Percentiles rank a stretch among this genome's conserved stretches.
phyloP scores from a whole-genome alignment of 2,113 vertebrate genomes.

The Zapus hudsonius region DNA sequence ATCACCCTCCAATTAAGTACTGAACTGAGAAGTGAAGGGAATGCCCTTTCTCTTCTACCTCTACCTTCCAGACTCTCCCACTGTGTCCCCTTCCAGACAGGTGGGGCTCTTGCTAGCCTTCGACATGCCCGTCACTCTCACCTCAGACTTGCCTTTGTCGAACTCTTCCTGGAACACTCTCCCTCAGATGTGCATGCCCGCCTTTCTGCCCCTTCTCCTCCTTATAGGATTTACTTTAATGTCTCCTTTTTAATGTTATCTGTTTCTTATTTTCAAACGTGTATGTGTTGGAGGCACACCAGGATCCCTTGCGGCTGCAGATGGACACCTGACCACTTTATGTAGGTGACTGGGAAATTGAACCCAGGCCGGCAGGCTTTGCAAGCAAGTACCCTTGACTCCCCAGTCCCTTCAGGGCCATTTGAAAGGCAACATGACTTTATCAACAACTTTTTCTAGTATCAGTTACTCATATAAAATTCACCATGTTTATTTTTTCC shows the following conservation, averaged over 20 bases:
- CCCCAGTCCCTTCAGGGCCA: too few species aligned
- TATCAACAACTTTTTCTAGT: not conserved
- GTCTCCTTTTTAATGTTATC: not conserved
- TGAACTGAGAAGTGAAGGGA: not conserved
- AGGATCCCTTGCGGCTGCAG: too few species aligned
- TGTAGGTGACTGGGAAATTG: too few species aligned
- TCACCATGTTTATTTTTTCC: not conserved
- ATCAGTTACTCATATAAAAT: not conserved
- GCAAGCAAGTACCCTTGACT: too few species aligned
- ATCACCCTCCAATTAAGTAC: not conserved
- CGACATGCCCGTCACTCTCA: not conserved
- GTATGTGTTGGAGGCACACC: too few species aligned
- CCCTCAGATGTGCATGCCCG: not conserved
- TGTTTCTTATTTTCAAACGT: not conserved
- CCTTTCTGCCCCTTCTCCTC: not conserved
- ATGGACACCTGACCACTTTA: too few species aligned
- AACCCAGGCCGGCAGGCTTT: too few species aligned
- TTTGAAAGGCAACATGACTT: not conserved
- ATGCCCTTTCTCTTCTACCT: not conserved
- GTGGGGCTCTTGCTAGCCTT: not conserved
- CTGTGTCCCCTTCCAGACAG: not conserved
- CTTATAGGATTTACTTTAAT: not conserved
- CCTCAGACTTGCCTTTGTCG: not conserved
- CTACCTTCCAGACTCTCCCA: not conserved
- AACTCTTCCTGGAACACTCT: not conserved